Conservation (phyloP, 2,113 vertebrate species). For the Hystrix cristata region DNA sequence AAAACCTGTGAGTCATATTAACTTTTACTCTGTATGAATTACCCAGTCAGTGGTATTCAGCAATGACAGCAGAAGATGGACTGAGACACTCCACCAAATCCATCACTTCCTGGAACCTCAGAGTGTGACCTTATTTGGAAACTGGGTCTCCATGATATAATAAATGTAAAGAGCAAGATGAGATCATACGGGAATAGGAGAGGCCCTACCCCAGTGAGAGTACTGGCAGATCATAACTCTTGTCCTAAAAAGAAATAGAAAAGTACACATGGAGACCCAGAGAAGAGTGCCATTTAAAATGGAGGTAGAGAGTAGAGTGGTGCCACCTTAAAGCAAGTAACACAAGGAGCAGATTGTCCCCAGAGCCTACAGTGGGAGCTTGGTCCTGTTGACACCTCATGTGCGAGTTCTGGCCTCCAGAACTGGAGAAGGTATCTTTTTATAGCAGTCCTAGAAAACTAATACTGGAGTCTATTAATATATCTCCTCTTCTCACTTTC, state of each 20-base stretch:
- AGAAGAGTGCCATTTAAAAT: not conserved
- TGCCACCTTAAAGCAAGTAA: not conserved
- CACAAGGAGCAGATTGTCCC: fast-evolving
- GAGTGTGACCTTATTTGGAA: not conserved
- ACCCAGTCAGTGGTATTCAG: not conserved
- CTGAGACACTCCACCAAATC: not conserved
- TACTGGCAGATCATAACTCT: too few relatives aligned
- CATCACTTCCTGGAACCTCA: not conserved
- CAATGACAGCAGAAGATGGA: not conserved
- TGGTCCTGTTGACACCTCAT: not conserved
- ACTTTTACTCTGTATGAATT: not conserved
- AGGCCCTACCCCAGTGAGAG: not conserved
- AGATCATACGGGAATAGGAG: not conserved
- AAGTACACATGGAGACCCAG: not conserved
- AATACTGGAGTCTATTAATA: not conserved
- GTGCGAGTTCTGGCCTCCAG: not conserved
- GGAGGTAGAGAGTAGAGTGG: not conserved
- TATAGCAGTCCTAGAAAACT: not conserved
- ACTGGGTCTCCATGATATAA: not conserved
- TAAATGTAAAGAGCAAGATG: not conserved
- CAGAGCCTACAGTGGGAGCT: not conserved
- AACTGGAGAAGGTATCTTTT: not conserved
- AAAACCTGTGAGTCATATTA: not conserved
- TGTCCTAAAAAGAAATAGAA: not conserved
- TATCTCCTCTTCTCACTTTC: not conserved